Conservation (phyloP, 2,888 invertebrate genomes). For the Epinotia bilunana region DNA sequence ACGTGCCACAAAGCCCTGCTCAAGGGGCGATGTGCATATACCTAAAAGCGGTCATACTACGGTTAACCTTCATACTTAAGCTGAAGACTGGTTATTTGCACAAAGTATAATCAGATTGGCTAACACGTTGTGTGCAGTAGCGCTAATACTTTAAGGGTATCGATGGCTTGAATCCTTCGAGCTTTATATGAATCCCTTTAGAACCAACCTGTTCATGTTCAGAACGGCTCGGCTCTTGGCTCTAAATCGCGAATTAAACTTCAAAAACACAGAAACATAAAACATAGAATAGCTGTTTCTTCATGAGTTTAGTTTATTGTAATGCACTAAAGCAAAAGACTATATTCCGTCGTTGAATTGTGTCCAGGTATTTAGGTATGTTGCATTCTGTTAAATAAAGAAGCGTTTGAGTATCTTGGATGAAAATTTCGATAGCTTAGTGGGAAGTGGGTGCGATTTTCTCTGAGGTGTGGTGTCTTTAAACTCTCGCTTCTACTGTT, state of each 20-base stretch:
- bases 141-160: slow-evolving; percentile 41
- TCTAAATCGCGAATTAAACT: slow-evolving; percentile 49
- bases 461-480: too few relatives aligned
- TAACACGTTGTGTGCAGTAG: slow-evolving; percentile 44
- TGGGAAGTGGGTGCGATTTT: too few relatives aligned
- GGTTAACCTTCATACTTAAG: slow-evolving; percentile 13
- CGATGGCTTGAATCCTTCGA: slow-evolving; percentile 46
- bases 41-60: background rate
- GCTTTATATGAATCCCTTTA: slow-evolving; percentile 53
- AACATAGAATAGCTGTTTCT: slow-evolving; percentile 44
- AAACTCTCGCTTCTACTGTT: too few relatives aligned
- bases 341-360: background rate
- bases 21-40: too few relatives aligned
- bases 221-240: slow-evolving; percentile 46
- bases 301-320: slow-evolving; percentile 2
- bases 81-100: slow-evolving; percentile 32
- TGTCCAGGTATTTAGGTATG: background rate
- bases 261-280: slow-evolving; percentile 19
- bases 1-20: background rate
- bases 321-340: background rate
- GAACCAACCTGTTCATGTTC: slow-evolving; percentile 47
- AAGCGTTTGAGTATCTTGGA: background rate
- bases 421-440: too few relatives aligned
- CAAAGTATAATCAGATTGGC: slow-evolving; percentile 18
- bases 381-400: background rate